Base-by-base conservation (phyloP, 2,113 vertebrate genomes). In the Pseudonaja textilis region DNA sequence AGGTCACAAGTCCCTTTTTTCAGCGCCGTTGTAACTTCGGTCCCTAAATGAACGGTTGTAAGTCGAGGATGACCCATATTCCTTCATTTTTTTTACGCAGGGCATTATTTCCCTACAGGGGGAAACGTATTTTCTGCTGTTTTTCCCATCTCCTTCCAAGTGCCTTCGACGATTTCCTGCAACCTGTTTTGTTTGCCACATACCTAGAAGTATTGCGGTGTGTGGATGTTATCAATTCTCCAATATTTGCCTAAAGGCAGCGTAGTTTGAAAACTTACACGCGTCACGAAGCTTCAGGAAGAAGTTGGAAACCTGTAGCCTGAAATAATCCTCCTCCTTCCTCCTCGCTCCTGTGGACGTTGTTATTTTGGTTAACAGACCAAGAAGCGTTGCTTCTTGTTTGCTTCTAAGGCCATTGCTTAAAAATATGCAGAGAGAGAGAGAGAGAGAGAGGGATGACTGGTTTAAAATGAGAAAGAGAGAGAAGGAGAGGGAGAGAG, bases 371-470 rank as follows among this genome's bases (percentile, higher is more conserved):
- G 89, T 93, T 95, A 85, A 74, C 61, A 34, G 45, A 55, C 1
- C 91, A 34, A 89, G 87, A 91, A 86, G 92, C 91, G 64, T 85
- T 25, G 87, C 93, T 92, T 1, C 18, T 85, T 2, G 12, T 92
- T 93, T 89, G 92, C 94, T 95, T 90, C 55, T 89, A 64, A 57
- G 87, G 88, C 93, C 54, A 69, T 87, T 93, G 94, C 93, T 95
- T 95, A 94, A n/a, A 94, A 52, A 95, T n/a, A 69, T 5, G 29
- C 64, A 69, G 12, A n/a, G 29, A 69, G 29, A 64, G 11, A n/a
- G n/a, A n/a, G n/a, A n/a, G n/a, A 2, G 26, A 61, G 25, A 0
- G 22, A 1, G 57, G 1, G 1, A 12, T 10, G 57, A 23, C 23
- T 59, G 20, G 0, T 57, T 22, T 57, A 57, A 57, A 57, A 57